Percentiles rank a stretch among this genome's conserved stretches.
Conservation (phyloP, 64 coral and sea anemone genomes). For the Cladopsammia gracilis region DNA sequence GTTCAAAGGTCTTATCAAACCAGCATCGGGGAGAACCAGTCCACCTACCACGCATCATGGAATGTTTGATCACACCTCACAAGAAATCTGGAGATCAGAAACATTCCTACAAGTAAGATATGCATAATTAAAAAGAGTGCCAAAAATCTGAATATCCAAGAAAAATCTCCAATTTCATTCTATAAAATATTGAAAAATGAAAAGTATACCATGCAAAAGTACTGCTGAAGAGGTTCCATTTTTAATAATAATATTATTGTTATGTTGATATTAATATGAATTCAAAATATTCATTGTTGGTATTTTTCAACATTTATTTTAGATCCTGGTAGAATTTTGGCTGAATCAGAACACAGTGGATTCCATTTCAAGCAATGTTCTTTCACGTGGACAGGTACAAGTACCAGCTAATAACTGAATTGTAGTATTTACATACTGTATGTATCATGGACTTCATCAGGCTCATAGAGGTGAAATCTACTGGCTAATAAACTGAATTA, state of each 20-base stretch:
- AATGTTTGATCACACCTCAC: conserved; percentile 68
- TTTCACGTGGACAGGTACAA: conserved; percentile 89
- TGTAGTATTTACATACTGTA: not conserved
- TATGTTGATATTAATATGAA: not conserved
- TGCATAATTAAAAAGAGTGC: no score
- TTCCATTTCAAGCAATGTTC: conserved; percentile 81
- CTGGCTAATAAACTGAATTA: no score
- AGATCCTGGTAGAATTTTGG: conserved; percentile 98
- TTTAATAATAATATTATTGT: no score
- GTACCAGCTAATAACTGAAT: not conserved
- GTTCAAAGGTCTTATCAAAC: conserved; percentile 79
- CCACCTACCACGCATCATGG: conserved; percentile 32
- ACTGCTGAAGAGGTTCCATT: no score
- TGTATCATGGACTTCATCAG: not conserved
- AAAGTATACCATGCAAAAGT: no score
- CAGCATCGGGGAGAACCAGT: conserved; percentile 52
- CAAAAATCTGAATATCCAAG: no score
- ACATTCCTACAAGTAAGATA: conserved; percentile 84
- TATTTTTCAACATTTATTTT: not conserved
- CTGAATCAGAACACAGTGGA: conserved; percentile 89
- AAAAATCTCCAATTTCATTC: no score
- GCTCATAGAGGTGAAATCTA: no score
- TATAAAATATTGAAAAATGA: no score
- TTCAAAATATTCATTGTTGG: not conserved
- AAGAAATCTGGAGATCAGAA: conserved; percentile 76